Conservation (phyloP, 2,888 invertebrate genomes). For the Agrochola litura region DNA sequence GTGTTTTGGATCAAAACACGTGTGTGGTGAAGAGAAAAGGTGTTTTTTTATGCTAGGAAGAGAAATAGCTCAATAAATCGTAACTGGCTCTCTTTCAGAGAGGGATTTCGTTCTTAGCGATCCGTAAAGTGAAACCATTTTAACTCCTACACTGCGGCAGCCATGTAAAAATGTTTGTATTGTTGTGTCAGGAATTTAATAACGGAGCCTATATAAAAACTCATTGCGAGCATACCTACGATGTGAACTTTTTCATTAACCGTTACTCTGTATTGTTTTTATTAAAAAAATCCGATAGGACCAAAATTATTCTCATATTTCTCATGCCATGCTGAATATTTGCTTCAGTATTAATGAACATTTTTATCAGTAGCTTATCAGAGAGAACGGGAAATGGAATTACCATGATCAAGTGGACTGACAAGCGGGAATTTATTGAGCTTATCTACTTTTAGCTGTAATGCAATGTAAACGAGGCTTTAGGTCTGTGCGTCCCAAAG, state of each 20-base stretch:
- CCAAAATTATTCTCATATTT: background rate
- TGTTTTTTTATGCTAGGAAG: background rate
- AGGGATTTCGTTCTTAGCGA: background rate
- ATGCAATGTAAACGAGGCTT: constrained; percentile 17
- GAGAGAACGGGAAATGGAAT: constrained; percentile 50
- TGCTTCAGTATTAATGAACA: constrained; percentile 16
- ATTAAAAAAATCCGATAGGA: constrained; percentile 17
- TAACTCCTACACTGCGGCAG: background rate
- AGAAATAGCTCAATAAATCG: background rate
- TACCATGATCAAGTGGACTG: constrained; percentile 43
- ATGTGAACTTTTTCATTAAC: constrained; percentile 29
- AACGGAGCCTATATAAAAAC: constrained; percentile 20
- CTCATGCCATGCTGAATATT: background rate
- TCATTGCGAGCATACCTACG: background rate
- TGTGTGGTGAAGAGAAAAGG: background rate
- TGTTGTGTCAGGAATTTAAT: constrained; percentile 33
- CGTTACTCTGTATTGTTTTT: constrained; percentile 12
- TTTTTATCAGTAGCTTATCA: constrained; percentile 56
- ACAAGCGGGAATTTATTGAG: constrained; percentile 25
- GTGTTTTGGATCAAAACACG: constrained; percentile 28
- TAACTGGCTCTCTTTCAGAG: background rate
- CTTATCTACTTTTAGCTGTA: constrained; percentile 39
- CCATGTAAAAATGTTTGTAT: constrained; percentile 2
- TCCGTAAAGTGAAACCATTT: background rate
- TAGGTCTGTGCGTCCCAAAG: background rate